A percentile compares a stretch with the other conserved stretches of the same genome.
Evolutionary conservation across 2,113 vertebrate genomes (phyloP).

Genomic region (Callocephalon fimbriatum): DNA sequence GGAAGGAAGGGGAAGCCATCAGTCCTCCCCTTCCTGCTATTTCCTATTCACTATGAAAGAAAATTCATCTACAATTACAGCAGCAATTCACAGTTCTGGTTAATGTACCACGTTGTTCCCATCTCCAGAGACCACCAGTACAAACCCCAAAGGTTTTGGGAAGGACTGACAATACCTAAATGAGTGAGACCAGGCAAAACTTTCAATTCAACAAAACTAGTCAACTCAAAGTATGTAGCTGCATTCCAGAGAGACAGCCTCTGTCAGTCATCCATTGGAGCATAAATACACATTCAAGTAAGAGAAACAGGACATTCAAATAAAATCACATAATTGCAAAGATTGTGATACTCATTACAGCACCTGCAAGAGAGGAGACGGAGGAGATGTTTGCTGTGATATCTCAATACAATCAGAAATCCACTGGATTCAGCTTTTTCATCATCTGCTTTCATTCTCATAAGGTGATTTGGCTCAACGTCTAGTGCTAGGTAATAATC

Average conservation of each 20-base stretch:
- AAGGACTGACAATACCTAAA: neutral
- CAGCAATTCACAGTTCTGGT: neutral
- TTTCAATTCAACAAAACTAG: neutral
- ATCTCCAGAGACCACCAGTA: neutral
- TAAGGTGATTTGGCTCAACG: neutral
- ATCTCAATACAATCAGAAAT: conserved; percentile 13
- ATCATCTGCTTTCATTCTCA: neutral
- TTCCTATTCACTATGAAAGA: neutral
- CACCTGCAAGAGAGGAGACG: neutral
- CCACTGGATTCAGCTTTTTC: neutral
- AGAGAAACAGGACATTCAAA: neutral
- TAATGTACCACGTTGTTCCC: neutral
- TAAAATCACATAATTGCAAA: neutral
- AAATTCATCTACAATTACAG: neutral
- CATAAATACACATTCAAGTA: neutral
- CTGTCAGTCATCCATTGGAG: neutral
- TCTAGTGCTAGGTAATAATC: neutral
- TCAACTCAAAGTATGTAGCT: neutral
- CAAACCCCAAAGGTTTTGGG: neutral
- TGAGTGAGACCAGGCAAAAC: neutral
- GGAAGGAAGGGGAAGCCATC: neutral
- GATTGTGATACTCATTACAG: neutral
- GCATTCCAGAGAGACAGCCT: neutral
- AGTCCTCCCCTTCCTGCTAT: neutral
- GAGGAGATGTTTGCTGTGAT: neutral